phyloP scores from a whole-genome alignment of 2,113 vertebrate genomes.

The Odobenus rosmarus region DNA sequence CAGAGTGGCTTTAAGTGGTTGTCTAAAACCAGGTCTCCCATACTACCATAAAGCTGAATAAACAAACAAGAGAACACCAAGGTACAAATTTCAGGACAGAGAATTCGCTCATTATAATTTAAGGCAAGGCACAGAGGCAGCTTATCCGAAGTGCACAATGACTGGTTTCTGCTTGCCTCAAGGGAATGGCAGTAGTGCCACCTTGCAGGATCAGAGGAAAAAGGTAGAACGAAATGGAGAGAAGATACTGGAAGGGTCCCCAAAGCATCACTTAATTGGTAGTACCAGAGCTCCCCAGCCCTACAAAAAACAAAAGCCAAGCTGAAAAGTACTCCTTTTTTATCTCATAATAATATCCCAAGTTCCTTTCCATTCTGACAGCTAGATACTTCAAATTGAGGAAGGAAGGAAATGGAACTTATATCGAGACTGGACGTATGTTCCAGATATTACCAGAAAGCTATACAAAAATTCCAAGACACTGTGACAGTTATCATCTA shows the following conservation, averaged over 20 bases:
- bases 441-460: neutral
- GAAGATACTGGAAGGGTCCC: neutral
- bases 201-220: neutral
- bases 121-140: neutral
- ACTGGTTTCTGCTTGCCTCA: neutral
- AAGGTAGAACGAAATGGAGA: neutral
- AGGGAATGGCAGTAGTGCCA: neutral
- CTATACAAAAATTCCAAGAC: neutral
- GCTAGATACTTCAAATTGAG: neutral
- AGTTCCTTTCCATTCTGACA: neutral
- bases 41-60: neutral
- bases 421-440: neutral
- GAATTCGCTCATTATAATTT: neutral
- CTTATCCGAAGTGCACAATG: neutral
- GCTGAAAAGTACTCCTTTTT: neutral
- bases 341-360: neutral
- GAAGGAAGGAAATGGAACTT: neutral
- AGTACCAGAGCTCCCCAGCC: neutral
- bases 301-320: neutral
- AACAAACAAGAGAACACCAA: conserved; percentile 4
- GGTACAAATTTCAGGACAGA: neutral
- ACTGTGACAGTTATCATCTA: neutral
- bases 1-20: neutral
- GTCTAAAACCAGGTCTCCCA: conserved; percentile 10
- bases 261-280: neutral